Evolutionary conservation across 2,888 invertebrate genomes (phyloP).

Genomic region (Lucinisca nassula): DNA sequence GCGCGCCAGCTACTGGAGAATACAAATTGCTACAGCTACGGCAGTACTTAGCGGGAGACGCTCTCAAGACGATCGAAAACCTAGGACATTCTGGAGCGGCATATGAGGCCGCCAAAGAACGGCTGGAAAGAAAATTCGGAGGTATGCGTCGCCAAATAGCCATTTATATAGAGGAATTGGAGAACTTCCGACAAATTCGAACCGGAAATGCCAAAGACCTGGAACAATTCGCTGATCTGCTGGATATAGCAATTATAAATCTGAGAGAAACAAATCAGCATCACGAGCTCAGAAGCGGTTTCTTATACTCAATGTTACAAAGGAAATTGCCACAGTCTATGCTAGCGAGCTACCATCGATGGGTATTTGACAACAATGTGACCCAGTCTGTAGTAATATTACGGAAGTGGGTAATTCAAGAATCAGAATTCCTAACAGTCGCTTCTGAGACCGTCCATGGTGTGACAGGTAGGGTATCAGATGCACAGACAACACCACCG

Average conservation of each 20-base stretch:
- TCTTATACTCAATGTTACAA: slow-evolving; percentile 1
- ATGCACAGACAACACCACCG: background rate
- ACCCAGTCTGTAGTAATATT: background rate
- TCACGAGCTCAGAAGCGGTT: background rate
- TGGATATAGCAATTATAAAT: slow-evolving; percentile 24
- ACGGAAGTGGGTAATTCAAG: background rate
- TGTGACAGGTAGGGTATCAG: background rate
- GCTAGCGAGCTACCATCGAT: slow-evolving; percentile 29
- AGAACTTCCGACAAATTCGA: background rate
- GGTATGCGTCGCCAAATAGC: slow-evolving; percentile 2
- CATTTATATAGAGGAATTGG: slow-evolving; percentile 18
- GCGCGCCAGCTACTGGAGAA: slow-evolving; percentile 1
- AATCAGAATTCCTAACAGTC: slow-evolving; percentile 1
- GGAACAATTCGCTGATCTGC: slow-evolving; percentile 23
- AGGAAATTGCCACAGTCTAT: slow-evolving; percentile 42
- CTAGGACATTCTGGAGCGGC: slow-evolving; percentile 31
- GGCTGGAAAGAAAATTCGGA: slow-evolving; percentile 36
- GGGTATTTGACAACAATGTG: slow-evolving; percentile 28
- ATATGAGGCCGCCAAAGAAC: slow-evolving; percentile 34
- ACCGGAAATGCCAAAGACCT: slow-evolving; percentile 9
- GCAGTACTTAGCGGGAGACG: slow-evolving; percentile 17
- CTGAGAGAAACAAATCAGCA: background rate
- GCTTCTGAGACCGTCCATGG: slow-evolving; percentile 14
- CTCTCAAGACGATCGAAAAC: slow-evolving; percentile 24
- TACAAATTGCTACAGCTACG: slow-evolving; percentile 27